Evolutionary conservation across 1,140 invertebrate genomes (phyloP).

Genomic region (Heliconius congener): DNA sequence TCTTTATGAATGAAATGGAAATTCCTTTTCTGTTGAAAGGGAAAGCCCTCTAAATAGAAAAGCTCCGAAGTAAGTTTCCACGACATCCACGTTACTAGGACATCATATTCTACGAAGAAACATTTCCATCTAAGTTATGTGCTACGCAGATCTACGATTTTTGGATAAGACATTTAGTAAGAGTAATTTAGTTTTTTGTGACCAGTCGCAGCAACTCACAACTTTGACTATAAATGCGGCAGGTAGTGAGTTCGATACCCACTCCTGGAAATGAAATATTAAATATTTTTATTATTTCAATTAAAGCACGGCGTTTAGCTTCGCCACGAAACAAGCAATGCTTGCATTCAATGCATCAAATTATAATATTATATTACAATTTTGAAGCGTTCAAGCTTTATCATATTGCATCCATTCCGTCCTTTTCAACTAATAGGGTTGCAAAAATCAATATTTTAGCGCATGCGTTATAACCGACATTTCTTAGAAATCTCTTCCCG

Average conservation of each 20-base stretch:
- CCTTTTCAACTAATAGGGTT: constrained; percentile 15
- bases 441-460: constrained; percentile 63
- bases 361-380: no score
- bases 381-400: neutral
- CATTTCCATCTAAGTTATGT: neutral
- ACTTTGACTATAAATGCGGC: no score
- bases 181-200: no score
- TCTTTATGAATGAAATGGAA: constrained; percentile 5
- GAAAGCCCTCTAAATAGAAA: constrained; percentile 10
- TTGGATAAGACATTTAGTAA: no score
- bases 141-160: constrained; percentile 12
- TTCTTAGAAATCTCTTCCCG: constrained; percentile 39
- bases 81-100: constrained; percentile 63
- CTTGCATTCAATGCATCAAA: no score
- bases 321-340: no score
- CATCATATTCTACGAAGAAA: constrained; percentile 39
- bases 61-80: constrained; percentile 51
- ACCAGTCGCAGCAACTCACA: no score
- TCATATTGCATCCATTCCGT: neutral
- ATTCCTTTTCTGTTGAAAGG: neutral
- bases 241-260: no score
- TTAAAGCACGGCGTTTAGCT: no score
- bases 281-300: no score
- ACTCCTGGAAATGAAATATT: no score
- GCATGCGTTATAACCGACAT: constrained; percentile 52